phyloP scores from a whole-genome alignment of 2,888 invertebrate genomes.

The Epiblema foenella region DNA sequence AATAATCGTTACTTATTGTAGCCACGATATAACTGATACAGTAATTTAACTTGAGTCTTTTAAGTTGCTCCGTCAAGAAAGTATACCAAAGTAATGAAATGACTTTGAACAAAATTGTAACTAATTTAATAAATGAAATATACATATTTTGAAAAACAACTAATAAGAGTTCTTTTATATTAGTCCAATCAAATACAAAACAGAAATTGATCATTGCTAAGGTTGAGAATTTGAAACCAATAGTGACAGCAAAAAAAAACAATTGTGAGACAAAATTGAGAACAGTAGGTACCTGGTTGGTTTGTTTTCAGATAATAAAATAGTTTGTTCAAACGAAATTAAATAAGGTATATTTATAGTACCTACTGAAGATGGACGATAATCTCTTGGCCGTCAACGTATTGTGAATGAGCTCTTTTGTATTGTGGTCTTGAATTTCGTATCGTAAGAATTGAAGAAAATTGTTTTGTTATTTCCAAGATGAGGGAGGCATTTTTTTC shows the following conservation, averaged over 20 bases:
- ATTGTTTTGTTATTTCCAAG: slow-evolving; percentile 25
- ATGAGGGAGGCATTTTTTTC: slow-evolving; percentile 4
- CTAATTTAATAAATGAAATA: no score
- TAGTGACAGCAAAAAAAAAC: not conserved
- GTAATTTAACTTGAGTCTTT: no score
- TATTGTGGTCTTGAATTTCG: slow-evolving; percentile 24
- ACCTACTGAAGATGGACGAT: not conserved
- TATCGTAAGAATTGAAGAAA: slow-evolving; percentile 23
- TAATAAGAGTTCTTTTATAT: no score
- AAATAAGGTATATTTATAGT: not conserved
- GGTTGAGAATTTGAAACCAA: not conserved
- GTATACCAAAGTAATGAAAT: no score
- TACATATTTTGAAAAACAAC: no score
- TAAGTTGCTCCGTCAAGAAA: no score
- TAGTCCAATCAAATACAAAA: no score
- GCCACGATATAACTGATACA: not conserved
- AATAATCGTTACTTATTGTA: slow-evolving; percentile 22
- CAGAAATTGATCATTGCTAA: no score
- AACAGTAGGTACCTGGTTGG: not conserved
- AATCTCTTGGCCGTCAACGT: not conserved
- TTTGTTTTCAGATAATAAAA: not conserved
- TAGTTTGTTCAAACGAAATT: no score
- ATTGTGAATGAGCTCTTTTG: slow-evolving; percentile 6
- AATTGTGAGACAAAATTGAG: not conserved
- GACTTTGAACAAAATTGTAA: no score